Base-by-base conservation (phyloP, 2,888 invertebrate genomes). In the Petrolisthes manimaculis region DNA sequence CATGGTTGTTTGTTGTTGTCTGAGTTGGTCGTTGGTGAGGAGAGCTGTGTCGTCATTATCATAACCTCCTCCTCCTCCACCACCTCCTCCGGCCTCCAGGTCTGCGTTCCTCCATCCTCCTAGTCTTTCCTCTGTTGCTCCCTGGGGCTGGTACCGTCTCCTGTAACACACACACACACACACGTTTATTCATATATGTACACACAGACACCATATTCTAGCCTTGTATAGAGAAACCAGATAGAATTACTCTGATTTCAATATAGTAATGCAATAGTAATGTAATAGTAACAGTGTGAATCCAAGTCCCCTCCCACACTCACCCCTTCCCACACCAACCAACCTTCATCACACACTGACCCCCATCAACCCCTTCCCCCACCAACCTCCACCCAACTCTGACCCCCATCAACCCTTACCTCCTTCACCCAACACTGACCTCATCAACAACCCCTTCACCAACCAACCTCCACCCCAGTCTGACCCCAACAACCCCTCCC, bases 71-170 rank as follows among this genome's bases (percentile, higher is more conserved):
- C 69, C 14, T 54, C 85, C n/a, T 83, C 83, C 51, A 79, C 69
- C 5, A 79, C 85, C 6, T 84, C 84, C 56, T 78, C 84, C 61
- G 78, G 61, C 24, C 79, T 69, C 85, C 85, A 85, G 14, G 79
- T 69, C 24, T 69, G 61, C 0, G 53, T 69, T n/a, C 24, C 84
- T 54, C 74, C 61, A 53, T 74, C 75, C 24, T 12, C 75, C 21
- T 74, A 12, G 8, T 54, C 37, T 37, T 75, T 56, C 21, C 37
- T 55, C 51, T 21, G 3, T 4, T 21, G 69, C n/a, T 69, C 79
- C 69, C n/a, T 6, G 6, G 21, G 71, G n/a, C 14, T 14, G 14
- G 71, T 71, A 71, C 21, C 71, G 71, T 69, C 79, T 24, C 54
- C 78, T 79, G 55, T 21, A 79, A 69, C 14, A 8, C 61, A 71